Evolutionary conservation across 2,113 vertebrate species (phyloP).

Genomic region (Fregata magnificens): DNA sequence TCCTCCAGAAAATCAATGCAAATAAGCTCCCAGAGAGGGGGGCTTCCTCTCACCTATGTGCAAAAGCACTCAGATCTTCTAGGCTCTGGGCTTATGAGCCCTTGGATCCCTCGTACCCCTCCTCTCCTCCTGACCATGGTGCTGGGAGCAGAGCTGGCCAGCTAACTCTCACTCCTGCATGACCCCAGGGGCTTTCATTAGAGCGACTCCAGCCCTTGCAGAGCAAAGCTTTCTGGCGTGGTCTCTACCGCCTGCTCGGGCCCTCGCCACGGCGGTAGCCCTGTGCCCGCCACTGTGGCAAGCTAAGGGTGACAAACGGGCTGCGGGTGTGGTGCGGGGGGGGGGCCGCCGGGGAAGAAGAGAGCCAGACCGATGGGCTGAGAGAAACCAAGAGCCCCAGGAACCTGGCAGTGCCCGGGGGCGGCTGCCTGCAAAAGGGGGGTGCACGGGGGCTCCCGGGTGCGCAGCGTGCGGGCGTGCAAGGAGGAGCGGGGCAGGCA

Average conservation of each 20-base stretch:
- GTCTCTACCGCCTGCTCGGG: background rate
- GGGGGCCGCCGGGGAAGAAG: background rate
- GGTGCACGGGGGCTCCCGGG: background rate
- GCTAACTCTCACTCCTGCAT: accelerated
- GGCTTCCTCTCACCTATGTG: background rate
- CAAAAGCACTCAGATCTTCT: background rate
- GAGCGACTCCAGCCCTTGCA: background rate
- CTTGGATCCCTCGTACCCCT: background rate
- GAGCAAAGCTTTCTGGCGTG: accelerated
- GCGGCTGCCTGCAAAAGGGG: background rate
- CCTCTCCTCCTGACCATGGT: accelerated
- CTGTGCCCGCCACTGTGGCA: background rate
- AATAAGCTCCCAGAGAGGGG: background rate
- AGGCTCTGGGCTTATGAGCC: background rate
- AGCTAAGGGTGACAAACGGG: background rate
- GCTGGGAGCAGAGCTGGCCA: background rate
- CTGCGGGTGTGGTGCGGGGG: background rate
- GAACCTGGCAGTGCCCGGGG: background rate
- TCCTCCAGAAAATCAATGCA: background rate
- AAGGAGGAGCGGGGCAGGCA: background rate
- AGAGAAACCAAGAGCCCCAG: background rate
- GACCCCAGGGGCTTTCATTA: background rate
- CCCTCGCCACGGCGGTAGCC: accelerated
- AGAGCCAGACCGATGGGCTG: background rate
- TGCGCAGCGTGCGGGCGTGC: accelerated